These are phyloP conservation scores for Chlorospingus flavigularis DNA, from an alignment of 2,797 vertebrate genomes.

Conservation along the genomic window DNA sequence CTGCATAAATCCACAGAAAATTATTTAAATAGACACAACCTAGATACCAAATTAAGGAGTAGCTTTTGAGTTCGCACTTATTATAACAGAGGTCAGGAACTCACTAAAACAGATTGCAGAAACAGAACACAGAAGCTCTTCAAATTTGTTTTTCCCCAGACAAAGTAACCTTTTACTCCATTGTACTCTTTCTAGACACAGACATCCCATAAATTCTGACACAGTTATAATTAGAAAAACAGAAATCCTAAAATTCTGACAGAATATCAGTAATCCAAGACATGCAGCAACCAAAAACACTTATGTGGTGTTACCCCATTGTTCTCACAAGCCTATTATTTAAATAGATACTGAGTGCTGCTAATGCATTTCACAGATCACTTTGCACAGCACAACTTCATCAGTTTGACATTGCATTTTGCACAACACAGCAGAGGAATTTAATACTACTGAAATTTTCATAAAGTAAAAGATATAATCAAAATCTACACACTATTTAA, in stretches of 20 bases:
- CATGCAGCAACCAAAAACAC: neutral
- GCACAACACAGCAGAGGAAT: neutral
- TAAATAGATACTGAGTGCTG: neutral
- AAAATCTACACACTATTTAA: neutral
- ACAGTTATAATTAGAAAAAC: neutral
- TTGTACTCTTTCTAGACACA: neutral
- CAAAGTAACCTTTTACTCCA: neutral
- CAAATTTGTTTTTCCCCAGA: neutral
- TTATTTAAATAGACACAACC: neutral
- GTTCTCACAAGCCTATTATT: neutral
- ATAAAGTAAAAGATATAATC: neutral
- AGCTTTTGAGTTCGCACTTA: neutral
- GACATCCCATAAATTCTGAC: neutral
- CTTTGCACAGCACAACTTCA: neutral
- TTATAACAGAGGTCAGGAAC: neutral
- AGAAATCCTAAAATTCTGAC: neutral
- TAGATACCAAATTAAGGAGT: neutral
- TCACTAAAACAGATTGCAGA: neutral
- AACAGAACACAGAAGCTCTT: neutral
- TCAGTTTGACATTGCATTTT: neutral
- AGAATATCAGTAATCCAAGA: neutral
- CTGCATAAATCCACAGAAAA: neutral
- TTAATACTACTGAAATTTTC: neutral
- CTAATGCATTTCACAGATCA: neutral
- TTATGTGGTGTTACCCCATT: neutral